Percentiles rank a stretch among this genome's conserved stretches.
phyloP scores from a whole-genome alignment of 2,888 invertebrate genomes.

The Xylophagus ater region DNA sequence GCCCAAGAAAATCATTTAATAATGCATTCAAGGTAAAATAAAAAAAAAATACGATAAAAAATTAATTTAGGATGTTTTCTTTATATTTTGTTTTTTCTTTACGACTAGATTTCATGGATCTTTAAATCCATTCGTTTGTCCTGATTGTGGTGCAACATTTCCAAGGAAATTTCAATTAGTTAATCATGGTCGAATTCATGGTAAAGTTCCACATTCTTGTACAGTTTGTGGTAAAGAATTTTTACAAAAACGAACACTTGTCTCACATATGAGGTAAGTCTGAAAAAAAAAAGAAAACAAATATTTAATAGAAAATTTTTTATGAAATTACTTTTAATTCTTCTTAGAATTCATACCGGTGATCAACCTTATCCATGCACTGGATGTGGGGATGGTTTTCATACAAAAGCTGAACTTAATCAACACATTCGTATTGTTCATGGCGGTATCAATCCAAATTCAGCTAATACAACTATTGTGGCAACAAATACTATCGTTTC shows the following conservation, averaged over 20 bases:
- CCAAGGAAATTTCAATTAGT: conserved; percentile 77
- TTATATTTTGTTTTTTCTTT: conserved; percentile 4
- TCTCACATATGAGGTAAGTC: conserved; percentile 64
- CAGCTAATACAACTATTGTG: conserved; percentile 35
- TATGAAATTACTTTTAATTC: conserved; percentile 1
- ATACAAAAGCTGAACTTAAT: conserved; percentile 56
- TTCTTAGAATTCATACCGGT: conserved; percentile 55
- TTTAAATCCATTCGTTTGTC: conserved; percentile 87
- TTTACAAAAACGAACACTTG: conserved; percentile 68
- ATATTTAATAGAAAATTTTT: not conserved
- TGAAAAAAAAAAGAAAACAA: not conserved
- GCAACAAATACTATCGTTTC: conserved; percentile 25
- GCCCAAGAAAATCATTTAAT: conserved; percentile 71
- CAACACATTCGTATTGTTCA: conserved; percentile 53
- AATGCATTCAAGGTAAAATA: conserved; percentile 40
- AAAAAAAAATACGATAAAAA: not conserved
- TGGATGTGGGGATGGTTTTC: conserved; percentile 67
- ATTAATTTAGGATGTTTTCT: not conserved
- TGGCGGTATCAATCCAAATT: conserved; percentile 38
- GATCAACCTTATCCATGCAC: conserved; percentile 63
- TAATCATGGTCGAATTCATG: conserved; percentile 71
- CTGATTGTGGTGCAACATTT: conserved; percentile 78
- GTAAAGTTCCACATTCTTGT: conserved; percentile 68
- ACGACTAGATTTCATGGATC: conserved; percentile 75
- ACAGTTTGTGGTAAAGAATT: conserved; percentile 77